These are phyloP conservation scores for Peromyscus aztecus DNA, from an alignment of 2,797 vertebrate species.

Conservation along the genomic window DNA sequence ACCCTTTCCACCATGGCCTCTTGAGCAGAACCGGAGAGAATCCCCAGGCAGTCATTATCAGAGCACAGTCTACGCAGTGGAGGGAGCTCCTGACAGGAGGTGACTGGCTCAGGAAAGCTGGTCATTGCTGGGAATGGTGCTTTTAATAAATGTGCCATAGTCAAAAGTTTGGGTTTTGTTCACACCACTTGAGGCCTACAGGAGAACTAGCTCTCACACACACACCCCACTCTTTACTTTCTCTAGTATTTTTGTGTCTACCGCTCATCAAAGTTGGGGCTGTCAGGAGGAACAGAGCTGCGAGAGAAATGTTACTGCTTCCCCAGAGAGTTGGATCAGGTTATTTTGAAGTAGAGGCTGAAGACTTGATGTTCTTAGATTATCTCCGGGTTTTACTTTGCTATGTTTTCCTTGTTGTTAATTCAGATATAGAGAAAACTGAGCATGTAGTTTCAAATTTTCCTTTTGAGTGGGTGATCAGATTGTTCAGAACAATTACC, in stretches of 20 bases:
- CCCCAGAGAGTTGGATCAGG: background rate
- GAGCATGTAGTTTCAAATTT: constrained; percentile 19
- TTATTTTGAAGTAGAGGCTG: constrained; percentile 4
- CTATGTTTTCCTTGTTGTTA: background rate
- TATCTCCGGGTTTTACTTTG: constrained; percentile 41
- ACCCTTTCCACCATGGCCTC: background rate
- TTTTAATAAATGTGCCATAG: background rate
- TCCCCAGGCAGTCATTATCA: background rate
- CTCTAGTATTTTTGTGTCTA: background rate
- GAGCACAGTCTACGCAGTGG: background rate
- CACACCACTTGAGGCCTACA: background rate
- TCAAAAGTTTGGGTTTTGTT: background rate
- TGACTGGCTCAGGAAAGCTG: background rate
- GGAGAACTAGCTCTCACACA: background rate
- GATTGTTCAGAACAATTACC: background rate
- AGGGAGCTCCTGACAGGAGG: background rate
- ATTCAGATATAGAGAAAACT: constrained; percentile 26
- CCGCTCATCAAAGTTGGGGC: background rate
- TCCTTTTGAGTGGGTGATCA: constrained; percentile 40
- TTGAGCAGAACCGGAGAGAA: constrained; percentile 1
- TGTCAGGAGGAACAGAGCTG: background rate
- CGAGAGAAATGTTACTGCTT: background rate
- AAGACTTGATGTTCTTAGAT: background rate
- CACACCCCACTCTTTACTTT: background rate
- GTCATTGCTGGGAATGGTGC: background rate